A percentile compares a stretch with the other conserved stretches of the same genome.
Conservation (phyloP, 2,888 invertebrate species). For the Trachelus troglodyta region DNA sequence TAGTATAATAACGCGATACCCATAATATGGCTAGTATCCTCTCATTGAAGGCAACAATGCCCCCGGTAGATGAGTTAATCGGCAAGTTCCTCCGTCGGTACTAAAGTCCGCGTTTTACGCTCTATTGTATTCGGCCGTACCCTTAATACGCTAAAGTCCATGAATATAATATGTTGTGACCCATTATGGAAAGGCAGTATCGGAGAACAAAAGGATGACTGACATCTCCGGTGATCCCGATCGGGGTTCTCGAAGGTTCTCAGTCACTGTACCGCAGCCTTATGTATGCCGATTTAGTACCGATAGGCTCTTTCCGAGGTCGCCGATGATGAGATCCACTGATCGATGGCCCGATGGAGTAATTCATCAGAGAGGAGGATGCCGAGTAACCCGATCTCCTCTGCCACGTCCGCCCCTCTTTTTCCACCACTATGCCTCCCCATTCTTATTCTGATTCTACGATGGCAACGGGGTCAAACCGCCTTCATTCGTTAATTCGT, state of each 20-base stretch:
- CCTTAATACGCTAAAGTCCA: conserved; percentile 38
- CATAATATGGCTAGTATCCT: conserved; percentile 53
- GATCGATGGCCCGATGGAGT: conserved; percentile 48
- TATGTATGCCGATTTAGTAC: not conserved
- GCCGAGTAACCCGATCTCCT: conserved; percentile 58
- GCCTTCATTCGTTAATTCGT: conserved; percentile 51
- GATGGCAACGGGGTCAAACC: conserved; percentile 56
- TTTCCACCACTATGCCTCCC: conserved; percentile 24
- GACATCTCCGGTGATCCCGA: conserved; percentile 56
- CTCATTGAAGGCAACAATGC: conserved; percentile 65
- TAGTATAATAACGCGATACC: conserved; percentile 54
- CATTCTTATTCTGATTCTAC: conserved; percentile 42
- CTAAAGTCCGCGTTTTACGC: conserved; percentile 46
- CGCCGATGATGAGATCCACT: conserved; percentile 51
- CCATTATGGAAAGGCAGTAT: conserved; percentile 43
- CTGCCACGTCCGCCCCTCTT: conserved; percentile 40
- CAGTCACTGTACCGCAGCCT: not conserved
- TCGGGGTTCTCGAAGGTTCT: conserved; percentile 30
- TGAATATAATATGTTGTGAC: conserved; percentile 30
- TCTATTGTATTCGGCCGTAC: conserved; percentile 38
- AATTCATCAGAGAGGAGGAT: conserved; percentile 56
- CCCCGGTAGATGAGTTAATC: conserved; percentile 65
- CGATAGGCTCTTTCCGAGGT: not conserved
- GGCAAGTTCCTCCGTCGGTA: conserved; percentile 63
- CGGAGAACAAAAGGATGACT: conserved; percentile 56